phyloP scores from a whole-genome alignment of 2,113 vertebrate species.

The Nerophis ophidion region DNA sequence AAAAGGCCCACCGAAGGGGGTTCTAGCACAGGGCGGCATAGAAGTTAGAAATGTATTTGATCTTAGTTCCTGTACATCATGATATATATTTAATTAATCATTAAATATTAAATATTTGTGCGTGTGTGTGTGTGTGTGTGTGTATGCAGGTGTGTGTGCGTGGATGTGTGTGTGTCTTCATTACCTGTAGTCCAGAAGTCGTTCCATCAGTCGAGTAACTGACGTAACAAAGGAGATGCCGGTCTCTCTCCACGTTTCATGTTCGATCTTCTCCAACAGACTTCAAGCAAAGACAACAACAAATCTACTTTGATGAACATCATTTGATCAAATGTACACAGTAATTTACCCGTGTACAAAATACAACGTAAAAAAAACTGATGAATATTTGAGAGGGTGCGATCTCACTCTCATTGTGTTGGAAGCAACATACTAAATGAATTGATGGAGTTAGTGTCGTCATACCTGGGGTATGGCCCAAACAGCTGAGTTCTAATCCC shows the following conservation, averaged over 20 bases:
- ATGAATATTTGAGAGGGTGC: too few species aligned
- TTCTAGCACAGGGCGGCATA: too few species aligned
- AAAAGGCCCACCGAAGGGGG: too few species aligned
- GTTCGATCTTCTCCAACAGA: slow-evolving; percentile 95
- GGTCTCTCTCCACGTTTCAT: slow-evolving; percentile 96
- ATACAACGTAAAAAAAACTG: too few species aligned
- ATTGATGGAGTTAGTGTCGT: background rate
- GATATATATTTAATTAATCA: accelerated
- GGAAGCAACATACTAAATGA: too few species aligned
- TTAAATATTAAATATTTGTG: too few species aligned
- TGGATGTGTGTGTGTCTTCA: background rate
- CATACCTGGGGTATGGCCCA: slow-evolving; percentile 99
- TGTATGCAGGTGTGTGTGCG: background rate
- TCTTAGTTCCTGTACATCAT: background rate
- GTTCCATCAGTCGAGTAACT: slow-evolving; percentile 95
- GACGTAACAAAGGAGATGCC: slow-evolving; percentile 95
- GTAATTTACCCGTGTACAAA: too few species aligned
- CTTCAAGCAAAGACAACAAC: slow-evolving; percentile 55
- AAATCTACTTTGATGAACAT: background rate
- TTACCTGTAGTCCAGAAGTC: slow-evolving; percentile 94
- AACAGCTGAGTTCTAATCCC: slow-evolving; percentile 96
- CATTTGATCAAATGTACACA: too few species aligned
- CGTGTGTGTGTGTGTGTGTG: background rate
- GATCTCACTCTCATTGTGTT: too few species aligned
- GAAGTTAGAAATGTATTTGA: too few species aligned